A percentile compares a stretch with the other conserved stretches of the same genome.
These are phyloP conservation scores for Oscarella lobularis DNA, from an alignment of 37 sponge, comb jelly and placozoan species.

Conservation along the genomic window DNA sequence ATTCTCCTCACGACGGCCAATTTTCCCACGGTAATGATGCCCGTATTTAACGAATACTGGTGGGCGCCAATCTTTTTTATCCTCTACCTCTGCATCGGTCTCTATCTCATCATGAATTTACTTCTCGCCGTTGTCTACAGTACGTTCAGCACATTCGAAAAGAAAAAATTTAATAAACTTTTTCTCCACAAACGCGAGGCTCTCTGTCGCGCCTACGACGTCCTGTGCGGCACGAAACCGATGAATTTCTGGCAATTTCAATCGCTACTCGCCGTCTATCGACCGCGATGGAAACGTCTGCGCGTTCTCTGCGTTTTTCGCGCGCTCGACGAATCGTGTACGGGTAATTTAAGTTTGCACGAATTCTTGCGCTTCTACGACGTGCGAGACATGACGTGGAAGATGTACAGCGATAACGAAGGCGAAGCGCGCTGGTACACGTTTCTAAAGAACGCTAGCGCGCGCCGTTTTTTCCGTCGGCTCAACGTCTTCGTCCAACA, in stretches of 20 bases:
- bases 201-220: constrained; percentile 21
- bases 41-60: constrained; percentile 25
- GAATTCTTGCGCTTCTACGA: constrained; percentile 64
- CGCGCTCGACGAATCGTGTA: constrained; percentile 25
- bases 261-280: constrained; percentile 31
- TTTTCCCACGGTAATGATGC: constrained; percentile 77
- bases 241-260: constrained; percentile 51
- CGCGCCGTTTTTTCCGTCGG: not conserved
- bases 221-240: constrained; percentile 6
- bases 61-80: constrained; percentile 61
- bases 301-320: constrained; percentile 66
- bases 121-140: constrained; percentile 60
- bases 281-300: constrained; percentile 23
- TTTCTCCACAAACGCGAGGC: constrained; percentile 41
- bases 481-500: not conserved
- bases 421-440: not conserved
- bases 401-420: not conserved
- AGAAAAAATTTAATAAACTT: constrained; percentile 50
- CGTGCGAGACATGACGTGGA: constrained; percentile 35
- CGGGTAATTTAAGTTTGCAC: constrained; percentile 11
- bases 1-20: constrained; percentile 66
- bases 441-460: not conserved
- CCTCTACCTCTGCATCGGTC: constrained; percentile 35
- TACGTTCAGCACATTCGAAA: constrained; percentile 34
- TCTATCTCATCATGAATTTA: constrained; percentile 55